Evolutionary conservation across 2,888 invertebrate genomes (phyloP), one percentile per base, ranked within the genome.

Genomic region (Cacoxenus indagator): DNA sequence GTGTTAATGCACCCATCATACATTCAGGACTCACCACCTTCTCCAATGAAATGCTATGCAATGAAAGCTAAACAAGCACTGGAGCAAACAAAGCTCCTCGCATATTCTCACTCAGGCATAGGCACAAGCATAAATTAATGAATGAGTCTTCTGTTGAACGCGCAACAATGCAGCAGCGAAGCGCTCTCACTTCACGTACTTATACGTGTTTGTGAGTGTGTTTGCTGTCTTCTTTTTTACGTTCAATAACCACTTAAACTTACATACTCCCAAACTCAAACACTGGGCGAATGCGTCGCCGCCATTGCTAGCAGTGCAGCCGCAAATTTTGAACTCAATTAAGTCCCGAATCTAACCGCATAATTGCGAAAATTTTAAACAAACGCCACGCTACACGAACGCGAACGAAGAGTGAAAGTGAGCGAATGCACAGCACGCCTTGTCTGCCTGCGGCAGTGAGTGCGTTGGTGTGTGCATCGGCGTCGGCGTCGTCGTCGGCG

Each of bases 321-420:
- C 48, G 17, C 22, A 31, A 72, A 70, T 62, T 72, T 46, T 61
- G 70, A 77, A 79, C 74, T 75, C 74, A 78, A 79, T 81, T 81
- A 77, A 77, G 73, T 46, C 72, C 61, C 65, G 48, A 51, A 62
- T 70, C 64, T 72, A 73, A 71, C 64, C 69, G 72, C 70, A 73
- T 74, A 72, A 72, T 72, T 62, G 22, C 43, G 24, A 67, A 70
- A 70, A 62, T 62, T 62, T 62, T 45, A 62, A 70, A 67, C 73
- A 76, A 72, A 75, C 70, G 64, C 59, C 22, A 66, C 61, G 24
- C 43, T 9, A 24, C 57, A 29, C n/a, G 14, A 29, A 57, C 14
- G 29, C 27, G 24, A 14, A 54, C 19, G 4, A 54, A 24, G n/a
- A 24, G 24, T 6, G 29, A 29, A n/a, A 9, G 19, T n/a, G 45